Base-by-base conservation (phyloP, 1,140 invertebrate genomes). In the Vanessa atalanta region DNA sequence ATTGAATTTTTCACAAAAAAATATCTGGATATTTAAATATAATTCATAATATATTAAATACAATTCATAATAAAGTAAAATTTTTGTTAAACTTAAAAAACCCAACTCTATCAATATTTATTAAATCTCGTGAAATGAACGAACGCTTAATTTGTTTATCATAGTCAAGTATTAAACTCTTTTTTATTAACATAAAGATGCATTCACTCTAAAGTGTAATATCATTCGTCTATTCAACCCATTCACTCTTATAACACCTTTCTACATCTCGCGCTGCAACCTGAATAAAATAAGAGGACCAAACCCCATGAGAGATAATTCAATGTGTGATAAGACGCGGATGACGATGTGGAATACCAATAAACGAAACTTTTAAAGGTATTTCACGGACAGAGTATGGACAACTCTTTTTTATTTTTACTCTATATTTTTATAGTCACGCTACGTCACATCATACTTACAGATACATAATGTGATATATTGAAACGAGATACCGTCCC, bases 211-310 rank as follows among this genome's bases (percentile, higher is more conserved):
- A 43, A 43, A 43, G 6, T 43, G 37, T 5, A 43, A 88, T 87
- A 85, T 83, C 83, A 89, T 90, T 86, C 81, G 88, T 87, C 83
- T 83, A 80, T 85, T 88, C 83, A 81, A 78, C 83, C 85, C 83
- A 87, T 88, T 90, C 86, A 87, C 87, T 90, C 85, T 88, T 89
- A 15, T 89, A 89, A 88, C 88, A 88, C 87, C 87, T 89, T 85
- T 84, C 86, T 86, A 89, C 80, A 79, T 77, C 70, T 83, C 82
- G 83, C 79, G 85, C 80, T 83, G 83, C 78, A 83, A 76, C 79
- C 80, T 90, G 87, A 90, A 90, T 90, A 90, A 90, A 88, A 87
- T 88, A 88, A 83, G 80, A 80, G 73, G 47, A 68, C 51, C 72
- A 79, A 70, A 81, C 79, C 86, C 83, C 82, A 80, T 78, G 83